Evolutionary conservation across 1,140 invertebrate genomes (phyloP), one percentile per base, ranked within the genome.

Genomic region (Onthophagus taurus): DNA sequence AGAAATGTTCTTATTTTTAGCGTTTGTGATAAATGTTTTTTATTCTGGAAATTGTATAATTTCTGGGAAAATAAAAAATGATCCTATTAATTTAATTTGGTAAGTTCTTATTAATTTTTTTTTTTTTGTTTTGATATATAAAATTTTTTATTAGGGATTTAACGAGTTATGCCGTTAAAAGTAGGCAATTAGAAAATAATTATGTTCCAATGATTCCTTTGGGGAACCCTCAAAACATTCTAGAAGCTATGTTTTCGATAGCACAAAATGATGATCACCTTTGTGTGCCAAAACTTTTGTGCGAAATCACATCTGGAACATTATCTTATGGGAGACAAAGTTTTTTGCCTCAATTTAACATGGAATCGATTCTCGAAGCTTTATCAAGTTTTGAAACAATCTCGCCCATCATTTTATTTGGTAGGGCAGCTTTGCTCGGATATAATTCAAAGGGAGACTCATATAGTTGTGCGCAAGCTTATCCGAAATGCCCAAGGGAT

Each of bases 201-300:
- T 42, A 42, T 20, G n/a, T 20, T 14, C 29, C 4, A 2, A 14
- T 6, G 13, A 33, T 8, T 33, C 5, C 14, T 9, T 9, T 33
- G 14, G 5, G 7, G 13, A 33, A 33, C 14, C 9, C 14, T 9
- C 23, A 44, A 37, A 24, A 26, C 51, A 39, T 57, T 51, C 21
- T 71, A 47, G 63, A 72, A 45, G 80, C 80, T 19, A 60, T 88
- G 44, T 72, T 72, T 41, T 82, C 83, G 30, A 82, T 87, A 48
- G 76, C 81, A 38, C 66, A 70, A 52, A 77, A 85, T 62, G 85
- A 87, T 58, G 82, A 85, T 60, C 68, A 78, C 37, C 75, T 82
- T 52, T 88, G 85, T 58, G 80, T 87, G 33, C 77, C 83, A 3
- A 72, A 81, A 60, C 69, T 88, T 47, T 68, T 88, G 31, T 87